A percentile compares a stretch with the other conserved stretches of the same genome.
Conservation (phyloP, 2,888 invertebrate species). For the Nebria salina region DNA sequence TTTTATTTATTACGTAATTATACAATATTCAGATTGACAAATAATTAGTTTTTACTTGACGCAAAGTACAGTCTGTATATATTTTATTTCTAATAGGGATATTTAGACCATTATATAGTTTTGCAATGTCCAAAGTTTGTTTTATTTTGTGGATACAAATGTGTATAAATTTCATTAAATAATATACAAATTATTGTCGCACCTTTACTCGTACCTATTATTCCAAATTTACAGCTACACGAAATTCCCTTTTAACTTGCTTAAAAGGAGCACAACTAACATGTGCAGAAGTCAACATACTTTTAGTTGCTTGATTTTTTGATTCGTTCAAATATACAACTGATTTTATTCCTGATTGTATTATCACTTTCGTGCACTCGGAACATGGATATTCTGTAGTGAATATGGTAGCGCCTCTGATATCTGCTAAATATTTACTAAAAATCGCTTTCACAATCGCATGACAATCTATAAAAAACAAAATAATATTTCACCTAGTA, state of each 20-base stretch:
- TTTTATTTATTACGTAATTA: not conserved
- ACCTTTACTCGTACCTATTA: not conserved
- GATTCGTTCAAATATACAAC: not conserved
- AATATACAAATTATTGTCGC: conserved; percentile 29
- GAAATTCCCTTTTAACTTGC: not conserved
- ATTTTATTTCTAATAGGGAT: conserved; percentile 44
- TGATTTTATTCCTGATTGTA: not conserved
- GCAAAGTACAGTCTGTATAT: conserved; percentile 43
- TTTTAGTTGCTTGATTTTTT: too few relatives aligned
- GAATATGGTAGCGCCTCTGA: not conserved
- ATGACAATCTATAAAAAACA: not conserved
- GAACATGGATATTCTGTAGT: not conserved
- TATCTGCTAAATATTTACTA: not conserved
- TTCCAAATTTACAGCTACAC: not conserved
- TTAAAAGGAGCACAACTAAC: not conserved
- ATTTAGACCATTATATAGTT: conserved; percentile 40
- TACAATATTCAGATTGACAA: not conserved
- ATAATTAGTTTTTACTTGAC: conserved; percentile 12
- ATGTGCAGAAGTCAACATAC: not conserved
- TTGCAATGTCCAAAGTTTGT: conserved; percentile 45
- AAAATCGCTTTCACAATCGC: not conserved
- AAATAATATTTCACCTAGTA: too few relatives aligned
- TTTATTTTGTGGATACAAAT: conserved; percentile 41
- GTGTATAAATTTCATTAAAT: conserved; percentile 42
- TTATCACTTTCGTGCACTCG: not conserved